Percentiles rank a stretch among this genome's conserved stretches.
phyloP scores from a whole-genome alignment of 2,113 vertebrate genomes.

The Rafetus swinhoei region DNA sequence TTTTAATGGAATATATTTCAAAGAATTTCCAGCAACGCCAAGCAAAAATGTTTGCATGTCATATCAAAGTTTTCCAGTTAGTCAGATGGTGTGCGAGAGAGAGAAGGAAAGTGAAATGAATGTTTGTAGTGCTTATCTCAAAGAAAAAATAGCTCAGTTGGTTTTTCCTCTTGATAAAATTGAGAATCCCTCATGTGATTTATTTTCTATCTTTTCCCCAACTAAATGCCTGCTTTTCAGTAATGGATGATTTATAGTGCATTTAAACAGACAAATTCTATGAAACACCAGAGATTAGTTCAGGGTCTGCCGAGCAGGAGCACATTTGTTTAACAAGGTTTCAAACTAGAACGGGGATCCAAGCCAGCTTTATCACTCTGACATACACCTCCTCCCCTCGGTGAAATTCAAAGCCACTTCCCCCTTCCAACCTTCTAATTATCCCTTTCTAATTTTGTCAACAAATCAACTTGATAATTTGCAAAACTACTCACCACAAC shows the following conservation, averaged over 20 bases:
- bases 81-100: neutral
- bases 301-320: constrained; percentile 1
- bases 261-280: constrained; percentile 39
- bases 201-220: constrained; percentile 9
- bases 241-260: neutral
- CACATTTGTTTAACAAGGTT: neutral
- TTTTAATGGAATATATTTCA: neutral
- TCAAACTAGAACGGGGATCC: neutral
- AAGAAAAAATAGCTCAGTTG: neutral
- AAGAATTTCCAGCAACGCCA: neutral
- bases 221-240: neutral
- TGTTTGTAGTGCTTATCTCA: neutral
- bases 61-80: neutral
- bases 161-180: neutral
- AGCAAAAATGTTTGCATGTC: neutral
- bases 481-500: neutral
- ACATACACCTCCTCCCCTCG: neutral
- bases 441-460: constrained; percentile 31
- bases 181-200: neutral
- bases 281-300: constrained; percentile 17
- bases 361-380: neutral
- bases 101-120: neutral
- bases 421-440: neutral
- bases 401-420: constrained; percentile 16
- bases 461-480: neutral